Base-by-base conservation (phyloP, 2,797 vertebrate species). In the Synaphobranchus kaupii region DNA sequence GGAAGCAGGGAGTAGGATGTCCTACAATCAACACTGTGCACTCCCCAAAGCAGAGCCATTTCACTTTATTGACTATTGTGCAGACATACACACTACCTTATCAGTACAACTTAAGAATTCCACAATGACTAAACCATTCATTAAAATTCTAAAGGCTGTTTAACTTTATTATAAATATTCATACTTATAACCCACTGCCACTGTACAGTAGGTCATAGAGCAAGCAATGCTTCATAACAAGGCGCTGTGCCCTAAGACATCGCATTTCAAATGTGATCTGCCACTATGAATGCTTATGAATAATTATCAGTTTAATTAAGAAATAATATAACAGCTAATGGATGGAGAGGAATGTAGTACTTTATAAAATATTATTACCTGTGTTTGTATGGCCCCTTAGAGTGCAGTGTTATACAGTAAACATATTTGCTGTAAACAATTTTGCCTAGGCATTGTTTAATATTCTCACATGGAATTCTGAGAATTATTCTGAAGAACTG, bases 401-500 rank as follows among this genome's bases (percentile, higher is more conserved):
- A 44, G 73, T 78, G 31, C 4, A 52, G 50, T 54, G 48, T 54
- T 56, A 54, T 25, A 54, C 12, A 83, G 82, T 17, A 5, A 28
- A 83, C 12, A 34, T 6, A 56, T 34, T 28, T 83, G 17, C 52
- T 54, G 82, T 34, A 83, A 34, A 22, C 6, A 47, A 44, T 6
- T 78, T 78, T 78, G 7, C 34, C 71, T 5, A 44, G 6, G 71
- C 50, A 76, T 86, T 78, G 52, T 52, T 76, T 50, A 48, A 48
- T 71, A 63, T 48, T 34, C 20, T 83, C 44, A 52, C 7, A 60
- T 31, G 15, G 34, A 73, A 76, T 84, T 84, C 15, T 28, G 52
- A 20, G 13, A 58, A 52, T 20, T 28, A 22, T 84, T 83, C 48
- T 47, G 80, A 22, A 84, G 63, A 84, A 71, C 66, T 68, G 83